Conservation (phyloP, 2,888 invertebrate genomes). For the Villa cingulata region DNA sequence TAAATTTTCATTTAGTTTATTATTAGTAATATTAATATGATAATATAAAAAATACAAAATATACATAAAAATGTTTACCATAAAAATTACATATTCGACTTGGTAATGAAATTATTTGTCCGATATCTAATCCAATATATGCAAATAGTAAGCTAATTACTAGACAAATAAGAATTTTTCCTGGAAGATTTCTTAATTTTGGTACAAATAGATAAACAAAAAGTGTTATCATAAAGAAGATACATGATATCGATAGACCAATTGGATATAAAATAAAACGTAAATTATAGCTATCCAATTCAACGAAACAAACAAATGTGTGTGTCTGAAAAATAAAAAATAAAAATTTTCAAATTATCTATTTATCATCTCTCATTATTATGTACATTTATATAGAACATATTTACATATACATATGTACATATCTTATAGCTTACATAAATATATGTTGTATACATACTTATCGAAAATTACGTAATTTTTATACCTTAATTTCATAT, state of each 20-base stretch:
- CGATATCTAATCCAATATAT: conserved; percentile 45
- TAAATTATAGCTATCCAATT: conserved; percentile 26
- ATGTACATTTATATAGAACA: too few relatives aligned
- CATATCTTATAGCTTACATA: too few relatives aligned
- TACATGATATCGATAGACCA: conserved; percentile 45
- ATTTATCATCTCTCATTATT: too few relatives aligned
- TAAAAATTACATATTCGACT: conserved; percentile 38
- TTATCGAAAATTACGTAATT: neutral
- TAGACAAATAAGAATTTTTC: conserved; percentile 58
- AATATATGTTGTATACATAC: too few relatives aligned
- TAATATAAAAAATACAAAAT: neutral
- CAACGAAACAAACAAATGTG: conserved; percentile 32
- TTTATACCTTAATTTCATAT: conserved; percentile 21
- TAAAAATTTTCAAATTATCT: neutral
- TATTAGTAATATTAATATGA: too few relatives aligned
- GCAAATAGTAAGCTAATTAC: conserved; percentile 51
- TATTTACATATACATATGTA: neutral
- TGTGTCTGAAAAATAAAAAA: neutral
- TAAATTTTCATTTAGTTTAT: too few relatives aligned
- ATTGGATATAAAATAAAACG: conserved; percentile 29
- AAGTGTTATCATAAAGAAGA: conserved; percentile 50
- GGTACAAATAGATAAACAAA: conserved; percentile 51
- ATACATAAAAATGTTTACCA: conserved; percentile 34
- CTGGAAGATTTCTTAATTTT: conserved; percentile 56
- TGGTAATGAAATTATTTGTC: conserved; percentile 39